Base-by-base conservation (phyloP, 2,888 invertebrate genomes). In the Polymixis flavicincta region DNA sequence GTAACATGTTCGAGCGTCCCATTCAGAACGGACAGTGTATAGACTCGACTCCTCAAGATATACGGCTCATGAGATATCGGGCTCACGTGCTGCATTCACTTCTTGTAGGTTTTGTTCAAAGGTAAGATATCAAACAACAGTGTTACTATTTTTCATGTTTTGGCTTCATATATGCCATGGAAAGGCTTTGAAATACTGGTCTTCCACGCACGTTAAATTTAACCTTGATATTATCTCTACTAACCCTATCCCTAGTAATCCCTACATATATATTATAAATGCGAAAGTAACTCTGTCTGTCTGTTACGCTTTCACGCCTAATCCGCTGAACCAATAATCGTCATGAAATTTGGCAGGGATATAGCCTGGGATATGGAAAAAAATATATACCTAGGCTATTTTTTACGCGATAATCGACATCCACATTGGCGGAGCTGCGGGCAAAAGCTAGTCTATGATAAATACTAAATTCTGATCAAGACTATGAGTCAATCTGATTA, bases 11-110 rank as follows among this genome's bases (percentile, higher is more conserved):
- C 93, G 99, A 99, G 92, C 97, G 99, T 22, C 99, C 99, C 0
- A 99, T 99, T 88, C 99, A 99, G 94, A 99, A 99, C 93, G 99
- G 99, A 0, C 99, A 99, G 94, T 99, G 99, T 94, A 98, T 99
- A 55, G 99, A 99, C 94, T 99, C 99, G 28, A 99, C 99, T 0
- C 98, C 98, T 0, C 98, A 98, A 87, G 99, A 99, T 92, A 98
- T 99, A 78, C 97, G 99, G 87, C 96, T 99, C 19, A 99, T 99
- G 99, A 96, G 99, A 69, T 99, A 99, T 91, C 96, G 99, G 72
- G 99, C 99, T 0, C 99, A 99, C 92, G 99, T 99, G 0, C 95
- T 99, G 68, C 99, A 99, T 93, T 99, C 99, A 0, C 94, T 99
- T 55, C 97, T 99, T 25, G 98, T 99, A 81, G 99, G 99, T 77